Conservation (phyloP, 2,113 vertebrate species). For the Indri indri region DNA sequence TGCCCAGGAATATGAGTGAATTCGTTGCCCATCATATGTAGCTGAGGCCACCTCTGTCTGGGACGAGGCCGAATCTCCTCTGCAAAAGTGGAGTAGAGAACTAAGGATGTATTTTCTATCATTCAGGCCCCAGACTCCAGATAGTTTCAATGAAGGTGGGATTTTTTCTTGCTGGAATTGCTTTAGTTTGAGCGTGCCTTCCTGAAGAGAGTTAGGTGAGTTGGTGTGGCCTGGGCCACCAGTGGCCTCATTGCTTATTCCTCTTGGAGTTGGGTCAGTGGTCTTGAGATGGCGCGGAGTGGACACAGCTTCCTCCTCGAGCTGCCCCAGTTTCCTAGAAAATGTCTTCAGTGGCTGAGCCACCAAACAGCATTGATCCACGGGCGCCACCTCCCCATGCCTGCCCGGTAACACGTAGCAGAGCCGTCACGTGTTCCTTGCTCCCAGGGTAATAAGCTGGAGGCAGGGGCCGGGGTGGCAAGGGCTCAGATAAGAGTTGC, state of each 20-base stretch:
- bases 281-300: not conserved
- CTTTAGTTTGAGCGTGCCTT: not conserved
- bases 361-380: fast-evolving
- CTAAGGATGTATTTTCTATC: not conserved
- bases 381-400: not conserved
- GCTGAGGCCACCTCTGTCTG: not conserved
- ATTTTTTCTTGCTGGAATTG: not conserved
- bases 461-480: not conserved
- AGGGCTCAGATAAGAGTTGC: not conserved
- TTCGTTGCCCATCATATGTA: not conserved
- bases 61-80: not conserved
- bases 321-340: not conserved
- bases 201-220: not conserved
- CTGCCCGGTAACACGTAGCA: fast-evolving
- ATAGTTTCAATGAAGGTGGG: not conserved
- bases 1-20: conserved; percentile 10
- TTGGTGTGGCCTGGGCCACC: no score
- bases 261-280: not conserved
- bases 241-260: not conserved
- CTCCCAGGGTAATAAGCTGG: not conserved
- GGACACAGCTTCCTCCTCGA: not conserved
- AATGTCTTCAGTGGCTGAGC: not conserved
- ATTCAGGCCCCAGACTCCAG: not conserved
- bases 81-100: not conserved
- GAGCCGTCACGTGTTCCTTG: not conserved